Base-by-base conservation (phyloP, 2,888 invertebrate genomes). In the Eubasilissa splendida region DNA sequence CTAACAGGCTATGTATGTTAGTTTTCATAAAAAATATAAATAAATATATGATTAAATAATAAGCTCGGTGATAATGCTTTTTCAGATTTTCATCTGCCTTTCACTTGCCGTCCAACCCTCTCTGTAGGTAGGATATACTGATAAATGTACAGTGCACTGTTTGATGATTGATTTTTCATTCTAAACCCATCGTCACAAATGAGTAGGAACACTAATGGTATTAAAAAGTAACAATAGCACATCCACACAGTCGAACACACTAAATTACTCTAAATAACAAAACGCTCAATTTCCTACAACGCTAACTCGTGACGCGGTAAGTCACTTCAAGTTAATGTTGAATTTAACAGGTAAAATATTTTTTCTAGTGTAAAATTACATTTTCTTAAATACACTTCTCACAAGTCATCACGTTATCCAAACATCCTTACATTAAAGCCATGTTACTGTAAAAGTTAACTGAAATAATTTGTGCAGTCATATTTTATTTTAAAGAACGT, bases 121-220 rank as follows among this genome's bases (percentile, higher is more conserved):
- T 7, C 42, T 7, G 42, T 42, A 42, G 42, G 42, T 42, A 42
- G 42, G 42, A 42, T 7, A 42, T 7, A 42, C 42, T 7, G 22
- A 22, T 22, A 22, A 22, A 22, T 22, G 22, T 22, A 22, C 22
- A 22, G 42, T 7, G 42, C 42, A 42, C 42, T 1, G 7, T 42
- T 42, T 42, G 42, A 42, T 7, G 42, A 42, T 68, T 68, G 42
- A 68, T 12, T 50, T 68, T 50, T 52, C n/a, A 71, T 71, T 71
- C 31, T 22, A 71, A 71, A 54, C 14, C 54, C 53, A 33, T 71
- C 54, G 54, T 71, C 71, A 71, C 71, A 54, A 71, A 71, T 71
- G 71, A 54, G 71, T 31, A 71, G 71, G 71, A 71, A 71, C 71
- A 71, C 71, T 11, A 53, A n/a, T 71, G 71, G 71, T 71, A 71